Evolutionary conservation across 2,113 vertebrate genomes (phyloP).

Genomic region (Pholis gunnellus): DNA sequence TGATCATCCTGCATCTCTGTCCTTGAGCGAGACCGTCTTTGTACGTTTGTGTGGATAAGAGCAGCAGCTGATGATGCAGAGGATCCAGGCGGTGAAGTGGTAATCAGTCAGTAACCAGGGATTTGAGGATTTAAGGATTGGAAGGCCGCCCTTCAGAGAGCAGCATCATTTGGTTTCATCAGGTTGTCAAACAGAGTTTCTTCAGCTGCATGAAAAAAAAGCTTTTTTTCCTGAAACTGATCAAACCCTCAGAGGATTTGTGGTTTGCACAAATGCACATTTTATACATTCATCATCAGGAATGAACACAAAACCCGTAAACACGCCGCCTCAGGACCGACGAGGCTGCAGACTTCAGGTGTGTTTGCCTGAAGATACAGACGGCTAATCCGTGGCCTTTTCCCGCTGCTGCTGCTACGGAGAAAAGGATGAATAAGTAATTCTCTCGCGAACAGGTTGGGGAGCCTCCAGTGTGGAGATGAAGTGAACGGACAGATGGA

Average conservation of each 20-base stretch:
- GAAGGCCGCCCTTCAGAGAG: conserved; percentile 27
- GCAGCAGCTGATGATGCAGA: conserved; percentile 9
- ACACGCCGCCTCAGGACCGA: too few species aligned
- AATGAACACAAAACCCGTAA: conserved; percentile 26
- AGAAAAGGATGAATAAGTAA: conserved; percentile 57
- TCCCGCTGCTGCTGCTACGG: background rate
- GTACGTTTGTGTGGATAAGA: conserved; percentile 11
- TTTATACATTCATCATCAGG: background rate
- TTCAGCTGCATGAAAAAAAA: background rate
- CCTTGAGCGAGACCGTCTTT: conserved; percentile 35
- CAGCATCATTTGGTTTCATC: conserved; percentile 1
- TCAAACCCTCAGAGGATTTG: background rate
- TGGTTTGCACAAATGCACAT: conserved; percentile 27
- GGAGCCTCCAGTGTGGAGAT: conserved; percentile 27
- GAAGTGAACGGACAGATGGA: conserved; percentile 40
- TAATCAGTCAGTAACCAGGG: conserved; percentile 40
- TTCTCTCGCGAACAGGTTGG: conserved; percentile 55
- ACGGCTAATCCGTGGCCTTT: conserved; percentile 36
- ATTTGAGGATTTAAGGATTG: conserved; percentile 46
- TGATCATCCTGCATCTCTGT: conserved; percentile 25
- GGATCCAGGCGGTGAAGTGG: conserved; percentile 13
- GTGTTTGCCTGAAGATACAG: conserved; percentile 12
- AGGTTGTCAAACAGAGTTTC: background rate
- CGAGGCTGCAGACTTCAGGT: too few species aligned
- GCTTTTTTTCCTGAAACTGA: background rate